Evolutionary conservation across 2,797 vertebrate species (phyloP).

Genomic region (Phoebastria nigripes): DNA sequence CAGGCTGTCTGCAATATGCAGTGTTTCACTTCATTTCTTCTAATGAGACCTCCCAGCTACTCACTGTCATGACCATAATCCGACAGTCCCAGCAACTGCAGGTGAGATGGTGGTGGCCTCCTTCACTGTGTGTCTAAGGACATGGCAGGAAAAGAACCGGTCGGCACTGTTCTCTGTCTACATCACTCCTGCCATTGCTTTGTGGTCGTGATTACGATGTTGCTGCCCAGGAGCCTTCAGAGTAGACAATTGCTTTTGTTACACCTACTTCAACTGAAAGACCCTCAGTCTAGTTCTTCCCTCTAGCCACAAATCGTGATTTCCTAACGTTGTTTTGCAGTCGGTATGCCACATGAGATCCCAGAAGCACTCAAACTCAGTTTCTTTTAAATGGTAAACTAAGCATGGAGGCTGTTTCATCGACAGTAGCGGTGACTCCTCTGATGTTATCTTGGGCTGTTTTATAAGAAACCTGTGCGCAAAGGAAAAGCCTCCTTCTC

Average conservation of each 20-base stretch:
- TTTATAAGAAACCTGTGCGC: accelerated
- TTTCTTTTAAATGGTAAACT: background rate
- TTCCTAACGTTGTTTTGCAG: background rate
- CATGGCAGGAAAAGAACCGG: background rate
- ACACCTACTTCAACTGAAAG: background rate
- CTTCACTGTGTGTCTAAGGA: background rate
- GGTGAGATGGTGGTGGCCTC: background rate
- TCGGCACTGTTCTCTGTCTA: accelerated
- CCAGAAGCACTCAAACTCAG: background rate
- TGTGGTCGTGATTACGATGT: background rate
- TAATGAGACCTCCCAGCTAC: background rate
- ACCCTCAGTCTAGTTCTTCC: background rate
- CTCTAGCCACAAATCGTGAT: background rate
- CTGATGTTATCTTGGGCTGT: background rate
- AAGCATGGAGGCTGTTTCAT: background rate
- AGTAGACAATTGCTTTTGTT: background rate
- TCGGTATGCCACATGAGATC: background rate
- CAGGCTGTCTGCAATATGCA: background rate
- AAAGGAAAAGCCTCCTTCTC: background rate
- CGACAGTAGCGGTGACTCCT: background rate
- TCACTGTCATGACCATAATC: background rate
- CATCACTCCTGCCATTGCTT: background rate
- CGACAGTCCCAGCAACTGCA: background rate
- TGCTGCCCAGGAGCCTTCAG: background rate
- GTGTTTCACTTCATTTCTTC: background rate